Evolutionary conservation across 1,140 invertebrate species (phyloP), one percentile per base, ranked within the genome.

Genomic region (Rhizoglyphus robini): DNA sequence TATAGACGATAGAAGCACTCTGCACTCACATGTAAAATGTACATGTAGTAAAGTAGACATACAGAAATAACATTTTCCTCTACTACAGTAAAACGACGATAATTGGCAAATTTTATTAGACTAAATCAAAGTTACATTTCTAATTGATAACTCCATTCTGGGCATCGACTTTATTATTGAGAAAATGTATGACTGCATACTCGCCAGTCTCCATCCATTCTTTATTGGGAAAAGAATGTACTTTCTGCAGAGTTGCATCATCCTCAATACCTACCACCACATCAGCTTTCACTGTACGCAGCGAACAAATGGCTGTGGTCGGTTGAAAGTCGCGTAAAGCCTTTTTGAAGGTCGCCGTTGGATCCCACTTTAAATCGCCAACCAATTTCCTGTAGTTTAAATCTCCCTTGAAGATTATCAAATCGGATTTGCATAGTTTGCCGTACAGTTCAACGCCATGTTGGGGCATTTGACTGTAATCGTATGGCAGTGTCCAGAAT

Each of bases 361-460:
- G 77, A 29, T 83, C 76, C 87, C 92, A 97, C 68, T 88, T 86
- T 54, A 84, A 81, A 74, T 99, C 96, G 0, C 86, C 88, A 23
- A 94, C 76, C 31, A 99, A 77, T 79, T 99, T 99, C 54, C 93
- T 78, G 75, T 97, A 98, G 77, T 98, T 96, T 2, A 97, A 78
- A 75, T 97, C 90, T 0, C 96, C 96, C 80, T 99, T 99, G 75
- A 97, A 93, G 70, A 98, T 83, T 0, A 93, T 71, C 2, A 93
- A 75, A 63, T 81, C 78, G 0, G 89, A 80, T 74, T 83, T 71
- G 29, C 81, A 76, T 4, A 99, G 77, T 64, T 83, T 81, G n/a
- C 77, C 69, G 72, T 95, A 93, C 0, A 98, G 75, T 4, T 80
- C 70, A 4, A 81, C 80, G 65, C 84, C 82, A 15, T 80, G 74